Evolutionary conservation across 2,888 invertebrate species (phyloP), one percentile per base, ranked within the genome.

Genomic region (Melanchra persicariae): DNA sequence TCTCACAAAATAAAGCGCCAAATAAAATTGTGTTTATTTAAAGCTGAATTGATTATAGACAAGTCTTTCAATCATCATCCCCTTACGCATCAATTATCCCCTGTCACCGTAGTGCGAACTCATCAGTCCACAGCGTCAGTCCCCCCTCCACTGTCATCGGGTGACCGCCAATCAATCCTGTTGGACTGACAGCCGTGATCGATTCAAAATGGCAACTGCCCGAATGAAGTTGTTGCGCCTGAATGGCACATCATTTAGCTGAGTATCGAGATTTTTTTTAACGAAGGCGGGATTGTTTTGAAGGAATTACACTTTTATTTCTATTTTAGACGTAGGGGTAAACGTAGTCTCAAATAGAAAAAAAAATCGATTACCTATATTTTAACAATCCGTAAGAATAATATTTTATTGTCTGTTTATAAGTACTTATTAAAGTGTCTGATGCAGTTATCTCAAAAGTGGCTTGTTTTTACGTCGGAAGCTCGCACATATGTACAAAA

Each of bases 121-220:
- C 24, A 60, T 73, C 78, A 62, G 51, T 67, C 37, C 10, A 15
- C 19, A 8, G 9, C 24, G 49, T 51, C 72, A 72, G 24, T 24
- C 15, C 55, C 55, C 10, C 57, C 24, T n/a, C 15, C 40, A 3
- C 40, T 15, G 54, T 63, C 54, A 78, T 26, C 22, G 54, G 59
- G 17, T 59, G 59, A 67, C 73, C 62, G 40, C 73, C 52, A 66
- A 67, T 73, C 77, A 62, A 73, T 73, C 37, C 17, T 12, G 8
- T 51, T 19, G n/a, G 19, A 47, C 54, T 17, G 57, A 57, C 60
- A 51, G 26, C 22, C 10, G 54, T 54, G 65, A 66, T 52, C 40
- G 17, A 76, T 65, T 72, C 34, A 34, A 72, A 72, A 57, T 51
- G 34, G 47, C 12, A 72, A 52, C 34, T 9, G 61, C 10, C 26